Evolutionary conservation across 2,888 invertebrate genomes (phyloP).

Genomic region (Drosophila vallismaia): DNA sequence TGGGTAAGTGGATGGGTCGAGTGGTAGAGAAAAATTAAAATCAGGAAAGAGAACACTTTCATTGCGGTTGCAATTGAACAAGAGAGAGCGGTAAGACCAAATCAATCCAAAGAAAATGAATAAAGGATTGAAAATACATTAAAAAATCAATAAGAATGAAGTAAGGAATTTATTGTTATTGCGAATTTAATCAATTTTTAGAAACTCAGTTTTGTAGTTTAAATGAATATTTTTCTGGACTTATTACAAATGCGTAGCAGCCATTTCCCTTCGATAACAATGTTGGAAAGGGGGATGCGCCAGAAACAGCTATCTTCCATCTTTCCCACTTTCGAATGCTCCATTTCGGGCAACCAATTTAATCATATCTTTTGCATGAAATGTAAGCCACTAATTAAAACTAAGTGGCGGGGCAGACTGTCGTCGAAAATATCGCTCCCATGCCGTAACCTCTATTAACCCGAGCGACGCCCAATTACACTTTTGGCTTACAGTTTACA

Average conservation of each 20-base stretch:
- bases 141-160: background rate
- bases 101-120: background rate
- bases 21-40: slow-evolving; percentile 5
- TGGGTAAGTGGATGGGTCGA: slow-evolving; percentile 21
- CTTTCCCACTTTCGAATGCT: slow-evolving; percentile 7
- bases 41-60: background rate
- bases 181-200: too few relatives aligned
- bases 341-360: slow-evolving; percentile 43
- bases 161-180: background rate
- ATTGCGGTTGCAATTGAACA: slow-evolving; percentile 3
- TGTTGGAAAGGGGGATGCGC: background rate
- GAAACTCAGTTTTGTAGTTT: background rate
- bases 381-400: slow-evolving; percentile 75
- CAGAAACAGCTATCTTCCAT: slow-evolving; percentile 10
- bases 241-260: background rate
- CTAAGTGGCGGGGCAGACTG: slow-evolving; percentile 68
- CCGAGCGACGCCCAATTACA: slow-evolving; percentile 77
- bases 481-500: slow-evolving; percentile 50
- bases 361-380: slow-evolving; percentile 50
- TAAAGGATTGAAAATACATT: background rate
- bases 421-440: slow-evolving; percentile 46
- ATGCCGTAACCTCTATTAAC: slow-evolving; percentile 73
- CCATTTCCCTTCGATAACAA: background rate
- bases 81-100: background rate
- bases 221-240: too few relatives aligned